Evolutionary conservation across 1,140 invertebrate species (phyloP), one percentile per base, ranked within the genome.

Genomic region (Diachasmimorpha longicaudata): DNA sequence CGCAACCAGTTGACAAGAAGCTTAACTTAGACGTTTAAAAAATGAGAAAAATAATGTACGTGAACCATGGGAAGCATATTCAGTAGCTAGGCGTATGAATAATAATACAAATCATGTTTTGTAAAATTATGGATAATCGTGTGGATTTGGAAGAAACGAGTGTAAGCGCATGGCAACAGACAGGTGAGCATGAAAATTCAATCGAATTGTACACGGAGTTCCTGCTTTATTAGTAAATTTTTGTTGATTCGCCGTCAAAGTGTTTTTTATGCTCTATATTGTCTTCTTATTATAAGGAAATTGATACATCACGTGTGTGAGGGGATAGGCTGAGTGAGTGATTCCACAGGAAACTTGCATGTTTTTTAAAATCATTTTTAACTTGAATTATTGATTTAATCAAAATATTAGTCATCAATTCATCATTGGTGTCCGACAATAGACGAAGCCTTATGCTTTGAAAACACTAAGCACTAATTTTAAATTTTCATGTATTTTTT

Each of bases 51-150:
- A 71, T 48, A 69, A 70, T 74, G 72, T 77, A 66, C 75, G 68
- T 31, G 31, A 79, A 79, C 21, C 36, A 79, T 81, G 78, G 72
- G 79, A 81, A 77, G 71, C 78, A 77, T 52, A 44, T 46, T 77
- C 81, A 84, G 81, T 84, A 79, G 75, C 79, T 70, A 83, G 81
- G 44, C 63, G 66, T 46, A 73, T 9, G 48, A 25, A 8, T 55
- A 55, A 72, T 71, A 2, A 48, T n/a, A n/a, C n/a, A 70, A 19
- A 70, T 70, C n/a, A 23, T 13, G 19, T 46, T 19, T 31, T 21
- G 44, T n/a, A 37, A 42, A 46, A 39, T 69, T 9, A 25, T 70
- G 23, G 39, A 72, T 19, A 23, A 19, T 48, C 11, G n/a, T 31
- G 13, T 46, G 63, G 31, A 37, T 36, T 19, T 31, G 72, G 44